These are phyloP conservation scores for Mongoloraphidia duomilia DNA, from an alignment of 2,888 invertebrate genomes.

Conservation along the genomic window DNA sequence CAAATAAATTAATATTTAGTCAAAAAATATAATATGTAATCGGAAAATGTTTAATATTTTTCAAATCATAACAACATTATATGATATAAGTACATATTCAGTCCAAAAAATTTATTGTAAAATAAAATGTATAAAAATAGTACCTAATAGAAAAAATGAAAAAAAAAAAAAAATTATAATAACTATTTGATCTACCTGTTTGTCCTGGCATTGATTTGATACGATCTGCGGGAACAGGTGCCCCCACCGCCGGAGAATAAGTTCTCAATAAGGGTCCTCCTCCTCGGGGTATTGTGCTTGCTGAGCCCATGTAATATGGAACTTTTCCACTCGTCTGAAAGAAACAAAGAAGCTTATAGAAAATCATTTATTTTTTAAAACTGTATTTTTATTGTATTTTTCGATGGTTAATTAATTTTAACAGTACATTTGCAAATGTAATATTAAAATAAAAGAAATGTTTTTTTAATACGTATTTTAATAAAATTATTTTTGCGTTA, in stretches of 20 bases:
- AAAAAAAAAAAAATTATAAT: too few relatives aligned
- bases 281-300: constrained; percentile 50
- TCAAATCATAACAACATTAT: too few relatives aligned
- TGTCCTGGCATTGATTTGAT: constrained; percentile 34
- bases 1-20: not conserved
- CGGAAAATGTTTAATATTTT: too few relatives aligned
- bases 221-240: constrained; percentile 43
- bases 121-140: not conserved
- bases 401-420: too few relatives aligned
- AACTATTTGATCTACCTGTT: constrained; percentile 26
- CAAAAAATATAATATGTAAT: not conserved
- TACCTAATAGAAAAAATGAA: not conserved
- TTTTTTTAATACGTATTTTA: too few relatives aligned
- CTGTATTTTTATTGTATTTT: not conserved
- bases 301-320: constrained; percentile 57
- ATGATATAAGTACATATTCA: not conserved
- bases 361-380: not conserved
- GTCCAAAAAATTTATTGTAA: not conserved
- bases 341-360: constrained; percentile 5
- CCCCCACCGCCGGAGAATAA: constrained; percentile 47
- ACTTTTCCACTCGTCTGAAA: constrained; percentile 40
- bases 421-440: too few relatives aligned
- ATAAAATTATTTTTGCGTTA: too few relatives aligned
- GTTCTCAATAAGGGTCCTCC: constrained; percentile 49
- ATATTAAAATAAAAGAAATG: too few relatives aligned